Evolutionary conservation across 2,888 invertebrate species (phyloP), one percentile per base, ranked within the genome.

Genomic region (Cantharis flavilabris): DNA sequence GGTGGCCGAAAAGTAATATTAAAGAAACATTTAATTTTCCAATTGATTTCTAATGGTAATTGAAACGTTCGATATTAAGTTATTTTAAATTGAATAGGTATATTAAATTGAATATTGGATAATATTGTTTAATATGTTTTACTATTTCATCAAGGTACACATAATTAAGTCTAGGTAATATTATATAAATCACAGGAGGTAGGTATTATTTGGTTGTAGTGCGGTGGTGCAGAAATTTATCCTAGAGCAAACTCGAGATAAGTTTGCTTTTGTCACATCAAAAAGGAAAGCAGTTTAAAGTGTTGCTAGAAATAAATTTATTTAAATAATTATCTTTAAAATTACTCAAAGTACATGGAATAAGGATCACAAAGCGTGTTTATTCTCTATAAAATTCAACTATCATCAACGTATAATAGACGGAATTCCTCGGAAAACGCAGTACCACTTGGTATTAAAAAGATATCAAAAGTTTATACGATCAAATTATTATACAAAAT

Each of bases 261-360:
- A 18, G 20, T 75, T 73, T 49, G 14, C 65, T 49, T 69, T 73
- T 62, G 64, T 70, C 33, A 33, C 65, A 67, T 20, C 70, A 69
- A 70, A 64, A 63, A 70, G 62, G 63, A 70, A 62, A 73, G 64
- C 75, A 71, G 71, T 65, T 69, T 23, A 75, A 75, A 70, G 64
- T 63, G 75, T 64, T 70, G 65, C 23, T 70, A 64, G 70, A 75
- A 75, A 70, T 75, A 70, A 70, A 71, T 75, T 75, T 75, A 75
- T 70, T 75, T 75, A 75, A 75, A 75, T 13, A 33, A 33, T 75
- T 75, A 70, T 49, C 75, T 75, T 62, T 75, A 70, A 33, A 75
- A 70, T 64, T 70, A 75, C 64, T 62, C 63, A 67, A 70, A 23
- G 70, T 74, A 70, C 64, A 13, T 30, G 13, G 63, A 74, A 74